A percentile compares a stretch with the other conserved stretches of the same genome.
Evolutionary conservation across 2,888 invertebrate genomes (phyloP).

Genomic region (Heliconius ethilla): DNA sequence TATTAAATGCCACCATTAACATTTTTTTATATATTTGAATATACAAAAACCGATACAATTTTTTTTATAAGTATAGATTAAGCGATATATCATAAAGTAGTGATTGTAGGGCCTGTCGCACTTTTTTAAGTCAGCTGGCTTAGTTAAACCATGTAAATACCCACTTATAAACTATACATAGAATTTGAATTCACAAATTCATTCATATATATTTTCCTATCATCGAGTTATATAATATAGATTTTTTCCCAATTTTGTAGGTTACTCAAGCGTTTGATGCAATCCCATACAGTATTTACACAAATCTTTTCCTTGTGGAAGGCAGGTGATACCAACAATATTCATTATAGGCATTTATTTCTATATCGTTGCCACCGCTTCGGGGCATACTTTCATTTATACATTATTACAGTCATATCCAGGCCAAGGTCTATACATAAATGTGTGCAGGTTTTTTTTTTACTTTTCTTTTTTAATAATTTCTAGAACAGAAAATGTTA

Average conservation of each 20-base stretch:
- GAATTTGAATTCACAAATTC: neutral
- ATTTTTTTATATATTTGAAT: too few relatives aligned
- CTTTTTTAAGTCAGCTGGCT: too few relatives aligned
- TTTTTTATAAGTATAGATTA: too few relatives aligned
- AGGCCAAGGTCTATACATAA: neutral
- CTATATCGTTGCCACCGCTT: neutral
- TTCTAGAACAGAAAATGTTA: too few relatives aligned
- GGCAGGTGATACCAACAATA: slow-evolving; percentile 1
- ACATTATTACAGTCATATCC: neutral
- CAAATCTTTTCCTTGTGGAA: slow-evolving; percentile 12
- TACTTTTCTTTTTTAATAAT: too few relatives aligned
- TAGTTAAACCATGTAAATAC: too few relatives aligned
- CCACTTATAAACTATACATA: too few relatives aligned
- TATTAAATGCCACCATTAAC: too few relatives aligned
- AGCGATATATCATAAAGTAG: too few relatives aligned
- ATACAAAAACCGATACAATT: too few relatives aligned
- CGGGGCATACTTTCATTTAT: neutral
- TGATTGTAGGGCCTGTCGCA: too few relatives aligned
- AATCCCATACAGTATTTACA: slow-evolving; percentile 16
- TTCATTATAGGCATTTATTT: slow-evolving; percentile 15
- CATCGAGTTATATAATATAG: neutral
- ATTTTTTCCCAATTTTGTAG: neutral
- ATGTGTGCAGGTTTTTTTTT: neutral
- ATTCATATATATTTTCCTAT: neutral
- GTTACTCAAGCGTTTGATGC: neutral